phyloP scores from a whole-genome alignment of 2,113 vertebrate species.

The Ceyx melanurus region DNA sequence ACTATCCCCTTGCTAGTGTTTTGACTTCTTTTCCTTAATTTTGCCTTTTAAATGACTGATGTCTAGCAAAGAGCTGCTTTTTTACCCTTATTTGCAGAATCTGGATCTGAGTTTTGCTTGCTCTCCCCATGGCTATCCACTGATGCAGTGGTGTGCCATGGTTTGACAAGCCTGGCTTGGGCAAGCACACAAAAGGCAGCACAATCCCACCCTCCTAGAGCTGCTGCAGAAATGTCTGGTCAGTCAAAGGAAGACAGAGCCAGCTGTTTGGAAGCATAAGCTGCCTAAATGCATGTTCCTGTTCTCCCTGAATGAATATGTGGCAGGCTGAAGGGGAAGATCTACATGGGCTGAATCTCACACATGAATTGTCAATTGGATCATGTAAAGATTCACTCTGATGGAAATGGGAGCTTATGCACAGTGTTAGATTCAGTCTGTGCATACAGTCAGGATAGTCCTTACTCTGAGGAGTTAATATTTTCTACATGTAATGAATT shows the following conservation, averaged over 20 bases:
- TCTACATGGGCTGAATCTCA: slow-evolving; percentile 11
- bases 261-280: not conserved
- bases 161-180: not conserved
- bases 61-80: not conserved
- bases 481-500: not conserved
- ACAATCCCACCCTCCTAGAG: rapidly evolving
- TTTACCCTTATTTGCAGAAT: not conserved
- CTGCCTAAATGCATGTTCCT: not conserved
- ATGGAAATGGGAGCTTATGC: slow-evolving; percentile 41
- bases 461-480: not conserved
- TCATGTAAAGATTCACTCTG: slow-evolving; percentile 42
- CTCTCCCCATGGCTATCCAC: not conserved
- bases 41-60: not conserved
- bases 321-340: slow-evolving; percentile 23
- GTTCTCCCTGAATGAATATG: slow-evolving; percentile 33
- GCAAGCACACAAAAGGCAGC: not conserved
- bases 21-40: not conserved
- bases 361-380: slow-evolving; percentile 68
- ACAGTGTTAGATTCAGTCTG: not conserved
- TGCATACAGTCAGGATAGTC: not conserved
- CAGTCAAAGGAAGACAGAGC: not conserved
- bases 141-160: not conserved
- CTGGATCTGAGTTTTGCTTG: not conserved
- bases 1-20: not conserved
- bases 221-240: not conserved